Conservation (phyloP, 2,113 vertebrate genomes). For the Oryzias woworae region DNA sequence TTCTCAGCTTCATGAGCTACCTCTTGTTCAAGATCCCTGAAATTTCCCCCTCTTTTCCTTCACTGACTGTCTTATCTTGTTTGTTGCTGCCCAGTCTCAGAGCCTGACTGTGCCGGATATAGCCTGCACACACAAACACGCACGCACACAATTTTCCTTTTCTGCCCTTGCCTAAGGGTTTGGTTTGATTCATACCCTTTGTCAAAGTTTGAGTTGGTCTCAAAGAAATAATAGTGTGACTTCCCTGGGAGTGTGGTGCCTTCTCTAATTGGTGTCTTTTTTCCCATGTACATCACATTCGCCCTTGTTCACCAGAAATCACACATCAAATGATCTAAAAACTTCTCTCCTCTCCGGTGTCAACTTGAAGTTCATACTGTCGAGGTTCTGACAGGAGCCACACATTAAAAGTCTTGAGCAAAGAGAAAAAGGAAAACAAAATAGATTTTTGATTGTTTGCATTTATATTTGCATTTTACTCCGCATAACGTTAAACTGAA, state of each 20-base stretch:
- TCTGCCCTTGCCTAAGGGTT: constrained; percentile 68
- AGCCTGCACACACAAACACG: constrained; percentile 7
- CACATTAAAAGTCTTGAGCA: constrained; percentile 9
- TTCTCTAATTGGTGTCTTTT: constrained; percentile 71
- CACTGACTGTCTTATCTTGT: constrained; percentile 57
- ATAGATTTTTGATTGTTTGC: not conserved
- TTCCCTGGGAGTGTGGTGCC: constrained; percentile 51
- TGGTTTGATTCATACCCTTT: constrained; percentile 72
- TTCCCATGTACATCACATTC: constrained; percentile 65
- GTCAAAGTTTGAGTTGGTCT: constrained; percentile 67
- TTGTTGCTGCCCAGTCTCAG: constrained; percentile 46
- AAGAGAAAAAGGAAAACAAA: constrained; percentile 1
- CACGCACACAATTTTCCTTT: constrained; percentile 23
- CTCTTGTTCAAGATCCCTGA: constrained; percentile 26
- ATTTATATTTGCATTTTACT: not conserved
- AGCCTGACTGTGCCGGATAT: constrained; percentile 27
- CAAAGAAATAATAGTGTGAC: constrained; percentile 66
- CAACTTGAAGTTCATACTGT: constrained; percentile 41
- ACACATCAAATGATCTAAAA: constrained; percentile 63
- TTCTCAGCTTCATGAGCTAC: constrained; percentile 30
- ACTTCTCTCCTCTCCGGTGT: constrained; percentile 44
- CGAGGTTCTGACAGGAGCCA: constrained; percentile 28
- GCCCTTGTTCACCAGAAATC: constrained; percentile 65
- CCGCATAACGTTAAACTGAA: not conserved
- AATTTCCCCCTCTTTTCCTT: constrained; percentile 37